Base-by-base conservation (phyloP, 2,888 invertebrate species). In the Autographa pulchrina region DNA sequence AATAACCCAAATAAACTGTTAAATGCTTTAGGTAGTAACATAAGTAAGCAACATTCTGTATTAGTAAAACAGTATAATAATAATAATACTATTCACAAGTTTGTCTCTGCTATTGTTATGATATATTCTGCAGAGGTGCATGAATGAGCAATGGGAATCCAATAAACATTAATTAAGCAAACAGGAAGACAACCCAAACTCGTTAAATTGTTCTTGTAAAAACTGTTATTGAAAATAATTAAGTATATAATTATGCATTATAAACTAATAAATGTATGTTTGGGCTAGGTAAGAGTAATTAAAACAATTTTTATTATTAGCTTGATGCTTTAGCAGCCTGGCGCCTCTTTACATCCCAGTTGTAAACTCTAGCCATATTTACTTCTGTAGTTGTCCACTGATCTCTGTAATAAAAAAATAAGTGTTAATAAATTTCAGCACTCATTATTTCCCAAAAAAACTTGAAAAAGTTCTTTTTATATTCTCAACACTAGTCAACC, bases 361-460 rank as follows among this genome's bases (percentile, higher is more conserved):
- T 99, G 92, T 98, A 99, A 32, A 99, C 99, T 90, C 99, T 96
- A 41, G 99, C 99, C 99, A 99, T 99, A 92, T 99, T 99, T 32
- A 99, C 99, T 97, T 99, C 99, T 61, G 99, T 98, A 25, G 99
- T 99, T 18, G 99, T 99, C 89, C 98, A 98, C 94, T 99, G 99
- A 96, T 99, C 99, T 89, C 99, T 98, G 91, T 84, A 96, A 96
- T 72, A 81, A 61, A 43, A 68, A 64, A 68, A 25, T 61, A 38
- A 59, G 67, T n/a, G n/a, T 14, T 16, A 25, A 25, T 14, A 14
- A 16, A 43, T 3, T 16, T 38, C 20, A 38, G 14, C n/a, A 54
- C 16, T 31, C 25, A 2, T 25, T 25, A 25, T 25, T 25, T 25
- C 2, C 25, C 25, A 25, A 25, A 1, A n/a, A 25, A 25, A 25